Conservation (phyloP, 2,888 invertebrate genomes). For the Mythimna ferrago region DNA sequence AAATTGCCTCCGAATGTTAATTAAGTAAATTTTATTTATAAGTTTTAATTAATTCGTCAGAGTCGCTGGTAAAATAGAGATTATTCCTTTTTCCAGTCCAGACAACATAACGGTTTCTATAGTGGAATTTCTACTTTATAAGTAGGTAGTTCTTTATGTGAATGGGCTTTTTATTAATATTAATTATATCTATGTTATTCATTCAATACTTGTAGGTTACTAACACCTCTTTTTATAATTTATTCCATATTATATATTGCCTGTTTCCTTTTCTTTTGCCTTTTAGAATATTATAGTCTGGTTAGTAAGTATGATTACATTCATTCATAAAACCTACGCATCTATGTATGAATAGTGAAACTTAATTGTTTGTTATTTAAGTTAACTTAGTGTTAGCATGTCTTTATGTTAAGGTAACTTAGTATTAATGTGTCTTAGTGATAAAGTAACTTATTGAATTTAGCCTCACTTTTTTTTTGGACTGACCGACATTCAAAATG, state of each 20-base stretch:
- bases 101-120: slow-evolving; percentile 25
- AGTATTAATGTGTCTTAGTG: no score
- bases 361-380: no score
- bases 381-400: no score
- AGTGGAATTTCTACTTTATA: slow-evolving; percentile 25
- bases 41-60: slow-evolving; percentile 2
- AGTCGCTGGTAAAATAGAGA: neutral
- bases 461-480: no score
- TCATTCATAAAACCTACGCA: no score
- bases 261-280: neutral
- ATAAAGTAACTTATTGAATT: no score
- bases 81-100: slow-evolving; percentile 6
- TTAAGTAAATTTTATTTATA: neutral
- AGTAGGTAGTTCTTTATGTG: neutral
- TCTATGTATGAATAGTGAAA: no score
- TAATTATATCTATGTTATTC: neutral
- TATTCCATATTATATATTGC: neutral
- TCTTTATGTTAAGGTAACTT: no score
- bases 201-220: neutral
- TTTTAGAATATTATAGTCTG: neutral
- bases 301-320: no score
- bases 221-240: neutral
- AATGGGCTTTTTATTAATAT: neutral
- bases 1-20: neutral
- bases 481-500: no score